Evolutionary conservation across 2,113 vertebrate genomes (phyloP), one percentile per base, ranked within the genome.

Genomic region (Cochlearius cochlearius): DNA sequence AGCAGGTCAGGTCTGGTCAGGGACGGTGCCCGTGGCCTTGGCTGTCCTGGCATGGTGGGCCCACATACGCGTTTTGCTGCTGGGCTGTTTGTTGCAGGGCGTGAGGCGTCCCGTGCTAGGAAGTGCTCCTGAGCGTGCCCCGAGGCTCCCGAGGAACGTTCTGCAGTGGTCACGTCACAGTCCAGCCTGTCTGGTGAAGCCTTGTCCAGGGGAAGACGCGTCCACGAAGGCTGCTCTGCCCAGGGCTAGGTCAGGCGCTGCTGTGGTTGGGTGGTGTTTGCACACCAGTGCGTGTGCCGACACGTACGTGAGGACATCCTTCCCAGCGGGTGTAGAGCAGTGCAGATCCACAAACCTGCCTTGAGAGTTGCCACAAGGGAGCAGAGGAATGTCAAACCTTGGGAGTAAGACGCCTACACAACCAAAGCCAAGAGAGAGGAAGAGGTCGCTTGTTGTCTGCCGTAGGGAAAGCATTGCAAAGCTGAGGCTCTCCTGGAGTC

Each of bases 381-480:
- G 68, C 55, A 74, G 60, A 91, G 84, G 83, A 95, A 15, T 81
- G 27, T 30, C 55, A 81, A 0, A 77, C 43, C 25, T 56, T 13
- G 45, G 72, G 75, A 91, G 34, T 86, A 60, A 85, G 60, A 23
- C 56, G 76, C 29, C 77, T 58, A 6, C n/a, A 16, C 43, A 60
- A n/a, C 52, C 55, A 84, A 50, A 80, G 47, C 45, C 83, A 77
- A 41, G 63, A 88, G 71, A 79, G 88, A 88, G 77, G 68, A 91
- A 82, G 84, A 94, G 43, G 25, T 36, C 2, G 0, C 23, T 90
- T 7, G 1, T 67, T 89, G 32, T 81, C 52, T 50, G n/a, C 56
- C 1, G 0, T 27, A 92, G 89, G 45, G 64, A 80, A 39, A 60
- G 36, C 0, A 0, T 29, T 34, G 15, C 7, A 74, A 76, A 84